Evolutionary conservation across 2,888 invertebrate species (phyloP), one percentile per base, ranked within the genome.

Genomic region (Dicyrtomina minuta): DNA sequence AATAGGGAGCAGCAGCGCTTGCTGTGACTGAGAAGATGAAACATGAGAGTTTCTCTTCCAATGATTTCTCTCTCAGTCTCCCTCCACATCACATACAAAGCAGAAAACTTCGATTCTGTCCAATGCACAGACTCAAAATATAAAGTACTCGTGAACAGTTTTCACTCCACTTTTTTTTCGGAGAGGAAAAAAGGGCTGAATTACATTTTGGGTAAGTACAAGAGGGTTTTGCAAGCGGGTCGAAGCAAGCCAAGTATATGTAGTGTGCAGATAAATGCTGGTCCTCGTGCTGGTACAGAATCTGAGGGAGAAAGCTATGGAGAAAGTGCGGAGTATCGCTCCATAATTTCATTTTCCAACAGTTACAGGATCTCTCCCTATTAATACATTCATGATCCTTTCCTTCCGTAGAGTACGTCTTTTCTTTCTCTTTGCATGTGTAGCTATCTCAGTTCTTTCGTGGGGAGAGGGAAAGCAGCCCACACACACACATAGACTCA

Each of bases 111-210:
- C 64, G 46, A 61, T 61, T 61, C 61, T 46, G 22, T 64, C 39
- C 53, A 64, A 64, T 56, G 66, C 66, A 66, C 66, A 66, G 64
- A 22, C 64, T 64, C 56, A 22, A 56, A 55, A 33, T 24, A 17
- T 24, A 17, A 26, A 27, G 20, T 24, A 17, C 17, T 51, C 51
- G 2, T 51, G 17, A 22, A 51, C 51, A 51, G 22, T 24, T 51
- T 51, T 51, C n/a, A 51, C 22, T 51, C 51, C 20, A 24, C 27
- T 56, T 56, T 46, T 20, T 20, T 56, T 53, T 22, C 24, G 6
- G 3, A 22, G 27, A 56, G 33, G 33, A 33, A 33, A 33, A n/a
- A 33, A 33, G 33, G 33, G 33, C 58, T 39, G 39, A 58, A 58
- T 39, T 58, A n/a, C n/a, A n/a, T n/a, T 58, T n/a, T n/a, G 33